A percentile compares a stretch with the other conserved stretches of the same genome.
These are phyloP conservation scores for Euura saliciscinereae DNA, from an alignment of 1,140 invertebrate species.

Conservation along the genomic window DNA sequence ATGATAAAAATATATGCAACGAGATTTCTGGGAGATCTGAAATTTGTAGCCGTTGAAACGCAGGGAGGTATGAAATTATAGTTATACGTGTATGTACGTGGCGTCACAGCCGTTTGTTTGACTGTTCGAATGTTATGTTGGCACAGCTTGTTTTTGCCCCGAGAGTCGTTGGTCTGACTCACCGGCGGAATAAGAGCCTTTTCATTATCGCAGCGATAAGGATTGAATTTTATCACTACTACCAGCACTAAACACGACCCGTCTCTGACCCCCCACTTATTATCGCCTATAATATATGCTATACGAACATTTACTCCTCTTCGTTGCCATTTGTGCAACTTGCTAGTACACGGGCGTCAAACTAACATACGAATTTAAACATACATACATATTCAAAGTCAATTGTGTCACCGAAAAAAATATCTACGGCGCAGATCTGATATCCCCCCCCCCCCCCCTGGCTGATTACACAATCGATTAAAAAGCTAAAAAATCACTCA, in stretches of 20 bases:
- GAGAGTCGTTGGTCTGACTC: slow-evolving; percentile 2
- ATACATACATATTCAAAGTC: neutral
- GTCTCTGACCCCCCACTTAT: neutral
- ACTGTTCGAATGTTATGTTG: neutral
- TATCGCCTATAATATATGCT: neutral
- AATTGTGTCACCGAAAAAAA: neutral
- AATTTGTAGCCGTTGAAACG: too few relatives aligned
- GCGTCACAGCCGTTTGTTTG: neutral
- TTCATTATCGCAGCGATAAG: neutral
- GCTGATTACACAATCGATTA: too few relatives aligned
- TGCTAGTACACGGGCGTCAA: too few relatives aligned
- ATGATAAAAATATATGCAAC: too few relatives aligned
- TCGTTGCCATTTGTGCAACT: too few relatives aligned
- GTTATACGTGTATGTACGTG: neutral
- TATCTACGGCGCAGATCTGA: neutral
- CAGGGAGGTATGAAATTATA: too few relatives aligned
- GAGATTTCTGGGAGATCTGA: too few relatives aligned
- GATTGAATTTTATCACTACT: slow-evolving; percentile 2
- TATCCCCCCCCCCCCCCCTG: too few relatives aligned
- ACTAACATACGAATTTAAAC: too few relatives aligned
- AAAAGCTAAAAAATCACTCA: too few relatives aligned
- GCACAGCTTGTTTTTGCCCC: slow-evolving; percentile 2
- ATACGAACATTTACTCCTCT: too few relatives aligned
- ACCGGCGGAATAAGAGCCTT: slow-evolving; percentile 1
- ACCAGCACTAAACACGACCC: neutral